Base-by-base conservation (phyloP, 1,140 invertebrate species). In the Rhynchophorus ferrugineus region DNA sequence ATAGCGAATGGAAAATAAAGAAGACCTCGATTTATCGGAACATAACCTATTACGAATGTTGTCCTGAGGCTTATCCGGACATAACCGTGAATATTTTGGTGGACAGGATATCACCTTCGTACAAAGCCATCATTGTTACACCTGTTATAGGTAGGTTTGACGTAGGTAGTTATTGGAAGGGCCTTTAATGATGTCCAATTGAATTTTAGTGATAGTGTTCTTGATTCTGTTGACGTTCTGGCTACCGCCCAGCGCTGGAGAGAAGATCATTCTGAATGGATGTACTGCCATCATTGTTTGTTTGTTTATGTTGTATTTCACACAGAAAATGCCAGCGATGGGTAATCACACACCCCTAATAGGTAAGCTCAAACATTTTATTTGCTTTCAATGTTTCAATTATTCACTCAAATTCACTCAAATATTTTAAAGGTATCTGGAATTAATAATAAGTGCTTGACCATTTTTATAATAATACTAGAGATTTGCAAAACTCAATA, bases 291-390 rank as follows among this genome's bases (percentile, higher is more conserved):
- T 83, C 0, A 70, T 83, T 22, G 75, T 80, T 29, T 74, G 72
- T 7, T 69, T 81, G 13, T 82, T 79, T 61, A 68, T 85, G 38
- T 71, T 80, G 58, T 83, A 81, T 66, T 81, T 84, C 57, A 74
- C 77, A 9, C 71, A 76, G 6, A 75, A 77, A 63, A 59, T 84
- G 33, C 81, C 82, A 2, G 66, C 78, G 1, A 71, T 79, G 57
- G 75, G 78, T n/a, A 68, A 72, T 2, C 75, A 78, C 54, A 75
- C 81, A 37, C 83, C 83, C 13, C 67, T 83, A 19, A 74, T 85
- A 42, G 79, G 82, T 85, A 69, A 66, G 65, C 38, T 11, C 24
- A 1, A 42, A 22, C 43, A 16, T 46, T 11, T 44, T 18, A 44
- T 21, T 45, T 45, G 14, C 20, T 6, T 42, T 42, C 19, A 19